A percentile compares a stretch with the other conserved stretches of the same genome.
These are phyloP conservation scores for Spodoptera frugiperda DNA, from an alignment of 1,140 invertebrate genomes.

Conservation along the genomic window DNA sequence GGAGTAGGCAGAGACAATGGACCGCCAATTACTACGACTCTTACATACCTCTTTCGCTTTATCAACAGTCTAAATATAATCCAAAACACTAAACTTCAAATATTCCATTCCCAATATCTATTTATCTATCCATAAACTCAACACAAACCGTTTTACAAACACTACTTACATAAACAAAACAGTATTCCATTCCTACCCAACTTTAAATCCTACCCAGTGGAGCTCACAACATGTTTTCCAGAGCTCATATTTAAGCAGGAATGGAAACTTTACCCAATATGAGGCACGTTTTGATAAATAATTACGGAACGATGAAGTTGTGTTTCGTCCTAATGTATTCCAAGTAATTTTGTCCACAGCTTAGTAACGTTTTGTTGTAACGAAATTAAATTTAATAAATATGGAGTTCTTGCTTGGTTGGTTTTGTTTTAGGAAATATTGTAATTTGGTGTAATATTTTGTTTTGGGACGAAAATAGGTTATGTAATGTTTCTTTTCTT, in stretches of 20 bases:
- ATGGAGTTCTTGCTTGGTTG: too few species aligned
- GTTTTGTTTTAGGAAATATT: too few species aligned
- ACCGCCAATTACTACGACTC: too few species aligned
- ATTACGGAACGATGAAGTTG: conserved; percentile 10
- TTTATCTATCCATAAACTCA: too few species aligned
- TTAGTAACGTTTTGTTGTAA: not conserved
- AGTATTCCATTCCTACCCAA: not conserved
- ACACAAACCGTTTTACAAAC: not conserved
- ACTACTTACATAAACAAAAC: not conserved
- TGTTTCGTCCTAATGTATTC: not conserved
- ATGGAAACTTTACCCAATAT: conserved; percentile 6
- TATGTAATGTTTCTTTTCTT: too few species aligned
- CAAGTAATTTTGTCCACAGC: not conserved
- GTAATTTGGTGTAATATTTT: too few species aligned
- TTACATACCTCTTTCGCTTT: too few species aligned
- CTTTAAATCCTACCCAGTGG: conserved; percentile 9
- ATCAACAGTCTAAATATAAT: too few species aligned
- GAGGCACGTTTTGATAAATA: conserved; percentile 7
- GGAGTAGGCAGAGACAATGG: too few species aligned
- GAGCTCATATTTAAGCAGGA: conserved; percentile 9
- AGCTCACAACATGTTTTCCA: not conserved
- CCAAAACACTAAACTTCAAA: too few species aligned
- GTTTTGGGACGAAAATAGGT: too few species aligned
- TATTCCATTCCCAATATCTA: too few species aligned
- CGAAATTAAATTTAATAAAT: not conserved